Conservation (phyloP, 2,113 vertebrate genomes). For the Passer domesticus region DNA sequence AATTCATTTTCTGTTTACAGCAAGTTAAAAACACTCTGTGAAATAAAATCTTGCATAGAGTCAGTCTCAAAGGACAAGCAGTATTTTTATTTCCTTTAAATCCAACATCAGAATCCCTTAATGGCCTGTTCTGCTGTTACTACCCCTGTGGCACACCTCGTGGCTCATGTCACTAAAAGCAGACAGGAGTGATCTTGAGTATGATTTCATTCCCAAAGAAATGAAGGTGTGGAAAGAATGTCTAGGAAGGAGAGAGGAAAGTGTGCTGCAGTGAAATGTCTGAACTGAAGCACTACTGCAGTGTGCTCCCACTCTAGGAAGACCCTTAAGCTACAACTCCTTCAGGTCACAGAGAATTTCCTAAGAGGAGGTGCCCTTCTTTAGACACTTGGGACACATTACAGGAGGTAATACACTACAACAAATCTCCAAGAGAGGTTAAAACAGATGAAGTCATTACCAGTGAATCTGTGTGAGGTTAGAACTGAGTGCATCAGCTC, state of each 20-base stretch:
- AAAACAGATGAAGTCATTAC: background rate
- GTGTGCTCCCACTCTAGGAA: background rate
- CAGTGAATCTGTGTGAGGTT: background rate
- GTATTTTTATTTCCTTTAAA: background rate
- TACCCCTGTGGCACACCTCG: background rate
- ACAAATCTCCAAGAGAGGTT: slow-evolving; percentile 15
- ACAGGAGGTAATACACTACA: background rate
- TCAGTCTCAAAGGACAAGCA: background rate
- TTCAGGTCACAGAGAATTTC: background rate
- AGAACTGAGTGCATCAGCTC: background rate
- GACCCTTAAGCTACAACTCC: background rate
- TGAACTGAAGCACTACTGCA: background rate
- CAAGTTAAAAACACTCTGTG: background rate
- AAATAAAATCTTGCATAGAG: background rate
- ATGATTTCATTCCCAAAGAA: background rate
- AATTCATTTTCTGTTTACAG: background rate
- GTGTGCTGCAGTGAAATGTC: background rate
- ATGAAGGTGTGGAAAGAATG: background rate
- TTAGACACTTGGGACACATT: background rate
- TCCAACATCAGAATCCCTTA: background rate
- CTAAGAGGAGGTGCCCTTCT: background rate
- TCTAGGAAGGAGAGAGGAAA: background rate
- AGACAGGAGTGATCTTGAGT: background rate
- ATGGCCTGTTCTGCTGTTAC: background rate
- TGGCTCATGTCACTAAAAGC: background rate